These are phyloP conservation scores for Alca torda DNA, from an alignment of 2,797 vertebrate genomes.

Conservation along the genomic window DNA sequence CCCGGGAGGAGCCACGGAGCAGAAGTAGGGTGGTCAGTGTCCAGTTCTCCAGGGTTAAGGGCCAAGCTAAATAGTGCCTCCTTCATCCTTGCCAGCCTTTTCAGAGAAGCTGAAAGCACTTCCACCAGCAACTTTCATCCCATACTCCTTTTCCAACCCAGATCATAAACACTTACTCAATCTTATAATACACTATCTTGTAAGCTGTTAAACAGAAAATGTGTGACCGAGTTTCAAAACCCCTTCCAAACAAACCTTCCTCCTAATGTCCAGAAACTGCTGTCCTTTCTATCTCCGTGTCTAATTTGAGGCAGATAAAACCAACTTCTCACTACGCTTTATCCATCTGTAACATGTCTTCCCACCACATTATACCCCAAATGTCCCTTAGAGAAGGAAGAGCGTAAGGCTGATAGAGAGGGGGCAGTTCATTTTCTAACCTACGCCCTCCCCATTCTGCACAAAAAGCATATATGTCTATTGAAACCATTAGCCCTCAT, in stretches of 20 bases:
- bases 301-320: constrained; percentile 36
- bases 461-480: not conserved
- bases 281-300: not conserved
- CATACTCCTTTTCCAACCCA: not conserved
- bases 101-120: not conserved
- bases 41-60: not conserved
- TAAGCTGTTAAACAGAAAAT: constrained; percentile 12
- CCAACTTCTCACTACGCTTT: not conserved
- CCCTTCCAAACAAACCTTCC: constrained; percentile 3
- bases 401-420: not conserved
- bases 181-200: constrained; percentile 20
- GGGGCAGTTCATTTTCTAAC: not conserved
- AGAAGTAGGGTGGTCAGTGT: not conserved
- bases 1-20: not conserved
- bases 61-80: not conserved
- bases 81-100: not conserved
- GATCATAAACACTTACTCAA: constrained; percentile 30
- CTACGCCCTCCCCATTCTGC: not conserved
- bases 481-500: not conserved
- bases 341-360: not conserved
- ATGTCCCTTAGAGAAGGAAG: not conserved
- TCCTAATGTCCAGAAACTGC: not conserved
- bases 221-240: not conserved
- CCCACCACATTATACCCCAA: not conserved
- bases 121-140: not conserved